Conservation (phyloP, 2,797 vertebrate genomes). For the Lepus oiostolus region DNA sequence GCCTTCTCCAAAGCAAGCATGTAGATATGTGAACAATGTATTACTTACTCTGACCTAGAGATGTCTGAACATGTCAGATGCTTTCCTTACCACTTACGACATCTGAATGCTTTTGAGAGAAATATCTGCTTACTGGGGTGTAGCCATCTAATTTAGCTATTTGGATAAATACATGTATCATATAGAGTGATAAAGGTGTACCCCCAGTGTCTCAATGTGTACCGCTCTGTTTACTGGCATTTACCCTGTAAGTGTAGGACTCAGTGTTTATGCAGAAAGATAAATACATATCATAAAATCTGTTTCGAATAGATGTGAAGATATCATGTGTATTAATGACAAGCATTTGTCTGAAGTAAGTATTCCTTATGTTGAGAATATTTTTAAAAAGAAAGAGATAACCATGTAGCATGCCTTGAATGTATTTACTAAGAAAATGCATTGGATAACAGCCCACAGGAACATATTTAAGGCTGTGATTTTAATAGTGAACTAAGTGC, state of each 20-base stretch:
- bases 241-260: conserved; percentile 52
- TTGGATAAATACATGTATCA: neutral
- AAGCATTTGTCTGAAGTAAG: conserved; percentile 90
- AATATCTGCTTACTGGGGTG: neutral
- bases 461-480: neutral
- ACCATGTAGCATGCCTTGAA: conserved; percentile 62
- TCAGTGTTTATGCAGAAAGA: conserved; percentile 1
- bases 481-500: conserved; percentile 17
- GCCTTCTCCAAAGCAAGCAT: neutral
- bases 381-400: conserved; percentile 40
- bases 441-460: conserved; percentile 69
- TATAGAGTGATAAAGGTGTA: neutral
- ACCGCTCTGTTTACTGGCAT: neutral
- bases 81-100: neutral
- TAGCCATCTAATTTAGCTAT: neutral
- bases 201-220: neutral
- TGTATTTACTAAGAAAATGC: conserved; percentile 67
- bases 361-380: conserved; percentile 73
- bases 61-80: conserved; percentile 51
- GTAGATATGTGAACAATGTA: neutral
- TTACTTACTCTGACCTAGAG: neutral
- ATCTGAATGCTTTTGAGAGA: conserved; percentile 65
- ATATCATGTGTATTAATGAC: conserved; percentile 91
- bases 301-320: conserved; percentile 89
- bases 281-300: conserved; percentile 54